Evolutionary conservation across 2,888 invertebrate genomes (phyloP), one percentile per base, ranked within the genome.

Genomic region (Cistogaster globosa): DNA sequence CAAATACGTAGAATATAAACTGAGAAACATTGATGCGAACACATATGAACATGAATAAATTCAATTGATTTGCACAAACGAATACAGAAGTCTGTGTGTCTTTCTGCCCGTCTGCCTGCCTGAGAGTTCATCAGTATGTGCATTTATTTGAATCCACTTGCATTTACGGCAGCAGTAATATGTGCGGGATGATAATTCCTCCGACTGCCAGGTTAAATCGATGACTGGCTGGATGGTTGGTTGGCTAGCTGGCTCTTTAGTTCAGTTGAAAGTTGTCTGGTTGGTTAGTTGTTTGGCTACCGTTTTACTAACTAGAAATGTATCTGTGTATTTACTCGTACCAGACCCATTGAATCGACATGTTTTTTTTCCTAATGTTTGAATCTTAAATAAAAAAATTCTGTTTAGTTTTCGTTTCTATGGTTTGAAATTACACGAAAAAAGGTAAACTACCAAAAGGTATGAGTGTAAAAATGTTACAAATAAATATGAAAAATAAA

Each of bases 111-210:
- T 38, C 48, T n/a, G 48, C 48, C 18, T 38, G 20, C 18, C 48
- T 11, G 53, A 22, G 1, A n/a, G 48, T 58, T 22, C 42, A 58
- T 69, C 67, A 76, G 48, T 26, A 32, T 79, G 78, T 62, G 78
- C 53, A 63, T 71, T 71, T 63, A 62, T 55, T 55, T 53, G 20
- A 62, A 63, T 51, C 26, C 12, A 74, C 65, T 77, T 53, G 60
- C 68, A 69, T 82, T 72, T 60, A 83, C 60, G 77, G 67, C 74
- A 78, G 72, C 53, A 72, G 67, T 78, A 32, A 68, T 53, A 62
- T 68, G 67, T 83, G 68, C 68, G 74, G 74, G 74, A 72, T 68
- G 71, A 72, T 71, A 60, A 78, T 55, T 53, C 60, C 68, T 60
- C 68, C 69, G 60, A 20, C 53, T 62, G 53, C 18, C 60, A 8